phyloP scores from a whole-genome alignment of 2,797 vertebrate genomes.

The Rhinatrema bivittatum region DNA sequence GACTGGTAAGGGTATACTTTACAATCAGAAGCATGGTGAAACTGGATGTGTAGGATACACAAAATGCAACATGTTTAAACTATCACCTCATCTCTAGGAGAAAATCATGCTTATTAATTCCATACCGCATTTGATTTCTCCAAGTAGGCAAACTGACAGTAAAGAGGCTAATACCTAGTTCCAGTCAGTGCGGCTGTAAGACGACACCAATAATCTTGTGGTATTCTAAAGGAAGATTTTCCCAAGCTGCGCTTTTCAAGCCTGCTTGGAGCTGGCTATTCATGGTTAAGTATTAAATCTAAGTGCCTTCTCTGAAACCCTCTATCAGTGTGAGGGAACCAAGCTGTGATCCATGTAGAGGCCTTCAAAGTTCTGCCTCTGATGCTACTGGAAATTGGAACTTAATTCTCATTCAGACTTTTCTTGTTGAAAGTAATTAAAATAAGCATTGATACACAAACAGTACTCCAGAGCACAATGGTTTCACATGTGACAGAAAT shows the following conservation, averaged over 20 bases:
- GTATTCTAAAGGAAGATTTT: constrained; percentile 16
- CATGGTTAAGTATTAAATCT: constrained; percentile 1
- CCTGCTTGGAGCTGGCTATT: constrained; percentile 11
- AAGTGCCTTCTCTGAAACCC: constrained; percentile 18
- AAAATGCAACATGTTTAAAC: too few species aligned
- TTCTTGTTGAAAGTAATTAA: constrained; percentile 51
- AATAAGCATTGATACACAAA: constrained; percentile 53
- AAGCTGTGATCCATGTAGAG: constrained; percentile 16
- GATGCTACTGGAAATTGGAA: constrained; percentile 21
- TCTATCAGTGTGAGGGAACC: constrained; percentile 4
- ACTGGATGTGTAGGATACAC: too few species aligned
- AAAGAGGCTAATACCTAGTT: too few species aligned
- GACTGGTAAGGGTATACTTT: too few species aligned
- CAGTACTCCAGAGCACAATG: constrained; percentile 39
- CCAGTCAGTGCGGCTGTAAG: too few species aligned
- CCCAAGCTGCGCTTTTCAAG: constrained; percentile 49
- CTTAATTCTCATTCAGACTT: constrained; percentile 27
- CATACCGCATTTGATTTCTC: too few species aligned
- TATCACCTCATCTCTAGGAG: too few species aligned
- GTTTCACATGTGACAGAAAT: constrained; percentile 56
- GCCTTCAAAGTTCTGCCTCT: constrained; percentile 18
- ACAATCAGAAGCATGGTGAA: too few species aligned
- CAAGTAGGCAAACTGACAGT: too few species aligned
- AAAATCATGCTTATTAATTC: too few species aligned
- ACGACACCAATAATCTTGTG: too few species aligned